Evolutionary conservation across 2,888 invertebrate species (phyloP).

Genomic region (Odontocerum albicorne): DNA sequence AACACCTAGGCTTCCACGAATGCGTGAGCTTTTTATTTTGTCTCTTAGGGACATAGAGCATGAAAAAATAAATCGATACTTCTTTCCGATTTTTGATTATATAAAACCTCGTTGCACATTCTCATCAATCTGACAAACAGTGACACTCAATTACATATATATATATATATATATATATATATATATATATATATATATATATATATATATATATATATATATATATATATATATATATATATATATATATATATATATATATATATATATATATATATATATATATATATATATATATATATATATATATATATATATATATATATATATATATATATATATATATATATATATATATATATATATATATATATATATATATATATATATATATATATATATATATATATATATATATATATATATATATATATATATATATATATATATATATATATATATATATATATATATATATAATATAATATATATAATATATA

Average conservation of each 20-base stretch:
- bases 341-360: neutral
- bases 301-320: neutral
- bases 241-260: neutral
- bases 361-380: neutral
- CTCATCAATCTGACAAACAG: neutral
- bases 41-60: too few relatives aligned
- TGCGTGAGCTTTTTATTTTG: too few relatives aligned
- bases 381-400: neutral
- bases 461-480: neutral
- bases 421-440: constrained; percentile 1
- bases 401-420: neutral
- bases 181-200: neutral
- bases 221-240: neutral
- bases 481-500: neutral
- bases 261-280: neutral
- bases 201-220: neutral
- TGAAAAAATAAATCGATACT: too few relatives aligned
- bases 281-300: neutral
- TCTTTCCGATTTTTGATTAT: too few relatives aligned
- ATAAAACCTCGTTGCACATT: neutral
- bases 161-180: neutral
- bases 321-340: neutral
- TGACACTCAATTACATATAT: neutral
- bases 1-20: too few relatives aligned
- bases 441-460: neutral